Evolutionary conservation across 2,113 vertebrate species (phyloP), one percentile per base, ranked within the genome.

Genomic region (Silurus glanis): DNA sequence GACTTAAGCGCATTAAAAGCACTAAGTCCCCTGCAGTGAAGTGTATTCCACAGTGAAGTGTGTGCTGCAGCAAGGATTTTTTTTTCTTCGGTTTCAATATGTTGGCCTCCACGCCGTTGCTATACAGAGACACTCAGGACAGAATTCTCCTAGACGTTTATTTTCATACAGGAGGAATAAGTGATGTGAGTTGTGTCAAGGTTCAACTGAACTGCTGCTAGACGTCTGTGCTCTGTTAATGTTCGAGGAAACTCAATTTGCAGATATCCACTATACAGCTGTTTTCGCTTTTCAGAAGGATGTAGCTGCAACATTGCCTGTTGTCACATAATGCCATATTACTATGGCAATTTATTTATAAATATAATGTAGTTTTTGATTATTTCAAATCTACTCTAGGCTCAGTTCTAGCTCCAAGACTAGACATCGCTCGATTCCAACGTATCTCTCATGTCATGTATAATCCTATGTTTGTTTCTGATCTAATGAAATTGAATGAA

Each of bases 51-150:
- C 17, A 28, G 85, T 85, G 80, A 72, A 58, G 86, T 88, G 74
- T 82, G 64, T 21, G 45, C 4, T 85, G 86, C 87, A 90, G 82
- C 82, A 87, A 75, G 80, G 87, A 47, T 28, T 78, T 81, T 37
- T 37, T 37, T 37, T 37, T 37, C 2, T 2, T 37, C n/a, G 69
- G 64, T 67, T 75, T 62, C 67, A 87, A 82, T 64, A 49, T 56
- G 56, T 88, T 72, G 85, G 72, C 80, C 90, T 93, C 90, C 90
- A 86, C 12, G 51, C 91, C 89, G 80, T 87, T 90, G 90, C 89
- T 87, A 87, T 91, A 91, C 88, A 93, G 90, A 94, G 91, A 92
- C 88, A 91, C 94, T 95, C 94, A 94, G 94, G 94, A 94, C 89
- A 92, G 87, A 92, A 90, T 89, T 83, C 87, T 92, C 92, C 90